Percentiles rank a stretch among this genome's conserved stretches.
These are phyloP conservation scores for Cyprinella venusta DNA, from an alignment of 2,797 vertebrate genomes.

Conservation along the genomic window DNA sequence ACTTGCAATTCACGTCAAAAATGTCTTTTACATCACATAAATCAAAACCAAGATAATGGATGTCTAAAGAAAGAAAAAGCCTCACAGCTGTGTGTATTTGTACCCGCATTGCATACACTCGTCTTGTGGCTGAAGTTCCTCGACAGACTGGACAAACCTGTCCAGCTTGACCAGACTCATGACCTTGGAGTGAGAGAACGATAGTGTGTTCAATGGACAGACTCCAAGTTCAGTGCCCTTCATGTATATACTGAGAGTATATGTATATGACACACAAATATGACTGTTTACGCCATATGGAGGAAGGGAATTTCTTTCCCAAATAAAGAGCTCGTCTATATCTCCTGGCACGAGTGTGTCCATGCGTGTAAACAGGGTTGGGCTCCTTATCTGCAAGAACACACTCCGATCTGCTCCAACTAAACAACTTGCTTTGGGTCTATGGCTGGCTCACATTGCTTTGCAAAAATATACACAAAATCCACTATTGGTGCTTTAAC, in stretches of 20 bases:
- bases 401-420: slow-evolving; percentile 43
- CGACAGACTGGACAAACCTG: slow-evolving; percentile 42
- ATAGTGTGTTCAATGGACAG: not conserved
- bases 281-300: not conserved
- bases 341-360: not conserved
- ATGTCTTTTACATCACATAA: not conserved
- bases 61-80: slow-evolving; percentile 1
- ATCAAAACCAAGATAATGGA: not conserved
- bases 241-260: not conserved
- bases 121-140: slow-evolving; percentile 16
- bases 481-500: no score
- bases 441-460: not conserved
- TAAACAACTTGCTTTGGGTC: slow-evolving; percentile 17
- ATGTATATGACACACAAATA: not conserved
- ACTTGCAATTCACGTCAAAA: not conserved
- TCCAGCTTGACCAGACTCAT: not conserved
- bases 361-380: slow-evolving; percentile 29
- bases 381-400: slow-evolving; percentile 58
- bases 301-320: slow-evolving; percentile 7
- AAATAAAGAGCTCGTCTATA: slow-evolving; percentile 14
- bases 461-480: not conserved
- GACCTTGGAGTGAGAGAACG: not conserved
- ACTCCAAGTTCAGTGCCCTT: slow-evolving; percentile 4
- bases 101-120: slow-evolving; percentile 5
- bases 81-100: not conserved